These are phyloP conservation scores for Dermochelys coriacea DNA, from an alignment of 2,797 vertebrate genomes.

Conservation along the genomic window DNA sequence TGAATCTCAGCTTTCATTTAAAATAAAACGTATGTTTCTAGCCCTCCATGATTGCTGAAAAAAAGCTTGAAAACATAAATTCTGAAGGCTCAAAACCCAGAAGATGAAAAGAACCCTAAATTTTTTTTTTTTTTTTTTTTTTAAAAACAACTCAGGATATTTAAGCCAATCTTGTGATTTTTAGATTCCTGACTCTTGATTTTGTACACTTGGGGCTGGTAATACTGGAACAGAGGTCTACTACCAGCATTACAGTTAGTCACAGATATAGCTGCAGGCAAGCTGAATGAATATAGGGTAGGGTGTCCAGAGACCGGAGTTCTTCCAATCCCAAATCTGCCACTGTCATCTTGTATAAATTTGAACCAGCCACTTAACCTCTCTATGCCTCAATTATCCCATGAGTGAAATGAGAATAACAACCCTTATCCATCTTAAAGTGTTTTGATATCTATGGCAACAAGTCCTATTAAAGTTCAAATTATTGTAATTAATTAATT, in stretches of 20 bases:
- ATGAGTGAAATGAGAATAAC: conserved; percentile 63
- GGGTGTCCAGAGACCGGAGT: conserved; percentile 43
- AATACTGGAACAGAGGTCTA: not conserved
- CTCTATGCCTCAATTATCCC: conserved; percentile 55
- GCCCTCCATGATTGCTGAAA: not conserved
- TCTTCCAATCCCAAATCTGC: conserved; percentile 29
- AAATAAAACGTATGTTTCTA: not conserved
- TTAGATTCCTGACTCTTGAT: not conserved
- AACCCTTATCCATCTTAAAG: conserved; percentile 47
- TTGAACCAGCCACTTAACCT: conserved; percentile 55
- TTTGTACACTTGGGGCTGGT: not conserved
- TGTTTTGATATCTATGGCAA: conserved; percentile 66
- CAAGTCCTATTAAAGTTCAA: conserved; percentile 57
- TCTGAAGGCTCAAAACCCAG: conserved; percentile 1
- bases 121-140: not conserved
- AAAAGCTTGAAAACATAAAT: conserved; percentile 19
- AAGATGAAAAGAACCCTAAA: conserved; percentile 12
- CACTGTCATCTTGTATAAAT: not conserved
- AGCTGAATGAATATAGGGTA: conserved; percentile 25
- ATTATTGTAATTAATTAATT: conserved; percentile 69
- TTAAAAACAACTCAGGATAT: not conserved
- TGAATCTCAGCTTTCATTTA: not conserved
- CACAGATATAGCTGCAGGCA: conserved; percentile 20
- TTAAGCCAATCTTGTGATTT: conserved; percentile 11
- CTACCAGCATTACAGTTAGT: not conserved